Conservation (phyloP, 2,113 vertebrate genomes). For the Cynoglossus semilaevis region DNA sequence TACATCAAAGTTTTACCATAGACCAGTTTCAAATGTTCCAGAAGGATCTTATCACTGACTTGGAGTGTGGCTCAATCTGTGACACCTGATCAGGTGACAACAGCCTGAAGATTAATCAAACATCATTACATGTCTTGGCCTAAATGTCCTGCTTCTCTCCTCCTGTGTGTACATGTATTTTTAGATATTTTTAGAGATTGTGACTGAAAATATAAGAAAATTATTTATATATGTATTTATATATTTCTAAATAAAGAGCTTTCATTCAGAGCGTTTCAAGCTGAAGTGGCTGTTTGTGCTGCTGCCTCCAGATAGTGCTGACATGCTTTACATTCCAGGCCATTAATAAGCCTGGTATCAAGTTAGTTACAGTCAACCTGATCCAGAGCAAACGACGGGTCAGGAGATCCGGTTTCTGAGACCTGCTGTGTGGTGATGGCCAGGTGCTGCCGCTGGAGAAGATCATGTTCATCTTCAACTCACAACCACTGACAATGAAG, state of each 20-base stretch:
- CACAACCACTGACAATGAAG: not conserved
- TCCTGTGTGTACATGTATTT: too few relatives aligned
- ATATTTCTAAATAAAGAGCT: too few relatives aligned
- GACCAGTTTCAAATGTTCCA: too few relatives aligned
- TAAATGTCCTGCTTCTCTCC: too few relatives aligned
- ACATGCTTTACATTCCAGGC: conserved; percentile 21
- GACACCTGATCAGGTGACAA: not conserved
- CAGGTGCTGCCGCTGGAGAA: not conserved
- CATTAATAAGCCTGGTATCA: conserved; percentile 41
- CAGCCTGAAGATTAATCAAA: not conserved
- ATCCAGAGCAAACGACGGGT: not conserved
- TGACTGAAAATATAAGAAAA: too few relatives aligned
- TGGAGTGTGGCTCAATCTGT: too few relatives aligned
- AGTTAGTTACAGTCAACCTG: conserved; percentile 10
- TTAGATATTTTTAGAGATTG: too few relatives aligned
- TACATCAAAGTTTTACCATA: too few relatives aligned
- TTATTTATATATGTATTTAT: too few relatives aligned
- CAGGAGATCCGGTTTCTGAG: conserved; percentile 36
- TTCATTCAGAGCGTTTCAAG: not conserved
- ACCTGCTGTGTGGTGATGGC: conserved; percentile 2
- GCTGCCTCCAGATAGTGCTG: conserved; percentile 36
- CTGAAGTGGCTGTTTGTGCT: conserved; percentile 1
- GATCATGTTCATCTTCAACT: not conserved
- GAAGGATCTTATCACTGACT: too few relatives aligned
- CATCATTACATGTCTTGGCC: too few relatives aligned